A percentile compares a stretch with the other conserved stretches of the same genome.
These are phyloP conservation scores for Ormyrus nitidulus DNA, from an alignment of 2,888 invertebrate genomes.

Conservation along the genomic window DNA sequence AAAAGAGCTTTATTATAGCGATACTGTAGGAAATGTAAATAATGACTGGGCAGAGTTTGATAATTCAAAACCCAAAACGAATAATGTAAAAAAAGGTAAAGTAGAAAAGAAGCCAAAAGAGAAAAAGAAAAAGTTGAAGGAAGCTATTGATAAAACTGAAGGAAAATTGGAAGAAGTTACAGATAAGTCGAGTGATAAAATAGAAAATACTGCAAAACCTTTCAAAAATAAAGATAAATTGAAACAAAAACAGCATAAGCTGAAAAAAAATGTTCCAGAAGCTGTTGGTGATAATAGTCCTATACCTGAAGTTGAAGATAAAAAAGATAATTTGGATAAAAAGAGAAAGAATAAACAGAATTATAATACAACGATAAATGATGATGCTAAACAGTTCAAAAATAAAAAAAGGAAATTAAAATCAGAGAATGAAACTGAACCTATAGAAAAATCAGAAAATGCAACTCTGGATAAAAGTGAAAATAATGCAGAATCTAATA, in stretches of 20 bases:
- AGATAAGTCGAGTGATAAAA: neutral
- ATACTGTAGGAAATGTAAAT: constrained; percentile 59
- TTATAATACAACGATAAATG: neutral
- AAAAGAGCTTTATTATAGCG: constrained; percentile 66
- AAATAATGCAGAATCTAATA: constrained; percentile 36
- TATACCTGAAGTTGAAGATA: neutral
- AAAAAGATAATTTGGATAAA: neutral
- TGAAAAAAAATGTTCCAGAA: neutral
- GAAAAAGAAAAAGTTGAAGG: constrained; percentile 39
- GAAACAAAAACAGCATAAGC: constrained; percentile 4
- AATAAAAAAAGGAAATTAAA: constrained; percentile 19
- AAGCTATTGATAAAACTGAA: neutral
- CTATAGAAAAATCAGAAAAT: neutral
- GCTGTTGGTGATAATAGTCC: too few species aligned
- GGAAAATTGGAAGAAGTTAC: neutral
- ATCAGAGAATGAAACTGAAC: neutral
- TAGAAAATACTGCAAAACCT: neutral
- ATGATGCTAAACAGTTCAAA: constrained; percentile 5
- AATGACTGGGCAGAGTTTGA: constrained; percentile 72
- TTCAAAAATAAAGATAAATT: constrained; percentile 9
- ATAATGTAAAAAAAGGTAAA: constrained; percentile 38
- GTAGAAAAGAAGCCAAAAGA: constrained; percentile 38
- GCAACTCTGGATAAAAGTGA: constrained; percentile 7
- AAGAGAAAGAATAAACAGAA: constrained; percentile 38
- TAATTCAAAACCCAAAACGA: constrained; percentile 15